Percentiles rank a stretch among this genome's conserved stretches.
phyloP scores from a whole-genome alignment of 2,797 vertebrate species.

The Pogonophryne albipinna region DNA sequence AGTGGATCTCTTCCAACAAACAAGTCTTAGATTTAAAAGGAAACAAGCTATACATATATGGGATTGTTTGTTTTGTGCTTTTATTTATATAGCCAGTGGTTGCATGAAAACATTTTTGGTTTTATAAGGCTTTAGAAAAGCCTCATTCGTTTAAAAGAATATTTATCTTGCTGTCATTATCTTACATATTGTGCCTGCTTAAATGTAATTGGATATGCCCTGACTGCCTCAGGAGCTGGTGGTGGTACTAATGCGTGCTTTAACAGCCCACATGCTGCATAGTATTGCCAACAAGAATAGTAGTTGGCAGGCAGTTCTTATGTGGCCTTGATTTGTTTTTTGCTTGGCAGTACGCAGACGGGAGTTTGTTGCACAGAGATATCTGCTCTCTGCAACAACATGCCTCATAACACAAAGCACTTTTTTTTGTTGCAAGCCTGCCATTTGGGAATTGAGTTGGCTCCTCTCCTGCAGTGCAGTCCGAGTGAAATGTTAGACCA shows the following conservation, averaged over 20 bases:
- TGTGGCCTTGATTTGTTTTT: slow-evolving; percentile 70
- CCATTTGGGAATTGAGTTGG: slow-evolving; percentile 61
- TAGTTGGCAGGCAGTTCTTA: slow-evolving; percentile 68
- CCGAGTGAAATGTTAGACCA: slow-evolving; percentile 60
- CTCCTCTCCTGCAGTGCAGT: slow-evolving; percentile 62
- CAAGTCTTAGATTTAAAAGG: slow-evolving; percentile 1
- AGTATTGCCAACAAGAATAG: slow-evolving; percentile 61
- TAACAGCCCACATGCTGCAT: slow-evolving; percentile 59
- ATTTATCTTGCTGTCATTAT: slow-evolving; percentile 44
- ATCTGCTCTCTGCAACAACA: slow-evolving; percentile 65
- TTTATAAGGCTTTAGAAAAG: slow-evolving; percentile 39
- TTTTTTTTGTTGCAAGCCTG: slow-evolving; percentile 43
- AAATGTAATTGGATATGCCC: slow-evolving; percentile 60
- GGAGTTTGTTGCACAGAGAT: slow-evolving; percentile 65
- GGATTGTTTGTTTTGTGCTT: slow-evolving; percentile 3
- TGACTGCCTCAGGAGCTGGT: slow-evolving; percentile 53
- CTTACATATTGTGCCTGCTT: slow-evolving; percentile 51
- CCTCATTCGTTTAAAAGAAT: slow-evolving; percentile 26
- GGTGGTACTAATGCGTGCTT: slow-evolving; percentile 47
- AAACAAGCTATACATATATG: slow-evolving; percentile 10
- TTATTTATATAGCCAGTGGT: slow-evolving; percentile 14
- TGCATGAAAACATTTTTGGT: slow-evolving; percentile 30
- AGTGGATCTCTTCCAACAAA: slow-evolving; percentile 21
- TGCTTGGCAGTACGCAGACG: slow-evolving; percentile 36
- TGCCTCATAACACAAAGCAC: slow-evolving; percentile 66